A percentile compares a stretch with the other conserved stretches of the same genome.
phyloP scores from a whole-genome alignment of 2,888 invertebrate genomes.

The Elegia similella region DNA sequence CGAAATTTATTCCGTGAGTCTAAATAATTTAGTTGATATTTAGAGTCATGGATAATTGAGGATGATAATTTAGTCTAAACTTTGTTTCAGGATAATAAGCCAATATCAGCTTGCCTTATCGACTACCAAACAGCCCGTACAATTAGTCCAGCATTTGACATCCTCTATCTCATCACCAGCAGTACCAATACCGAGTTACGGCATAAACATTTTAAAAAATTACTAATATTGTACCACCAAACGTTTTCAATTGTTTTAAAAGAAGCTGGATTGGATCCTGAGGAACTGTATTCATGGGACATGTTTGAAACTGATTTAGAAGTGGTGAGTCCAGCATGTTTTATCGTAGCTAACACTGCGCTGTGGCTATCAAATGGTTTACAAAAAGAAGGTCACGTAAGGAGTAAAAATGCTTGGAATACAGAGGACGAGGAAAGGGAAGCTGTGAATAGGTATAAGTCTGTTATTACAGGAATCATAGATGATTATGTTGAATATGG shows the following conservation, averaged over 20 bases:
- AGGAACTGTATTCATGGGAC: conserved; percentile 44
- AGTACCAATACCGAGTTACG: conserved; percentile 53
- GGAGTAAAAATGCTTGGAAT: conserved; percentile 50
- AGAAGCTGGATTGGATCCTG: conserved; percentile 35
- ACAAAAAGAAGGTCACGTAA: conserved; percentile 68
- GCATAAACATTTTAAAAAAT: conserved; percentile 36
- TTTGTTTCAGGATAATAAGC: conserved; percentile 49
- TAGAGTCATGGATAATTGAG: too few species aligned
- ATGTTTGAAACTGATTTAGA: conserved; percentile 56
- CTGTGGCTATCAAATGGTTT: conserved; percentile 64
- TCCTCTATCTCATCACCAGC: conserved; percentile 58
- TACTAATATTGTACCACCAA: conserved; percentile 55
- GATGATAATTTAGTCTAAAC: conserved; percentile 1
- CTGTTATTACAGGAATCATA: conserved; percentile 50
- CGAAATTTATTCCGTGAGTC: too few species aligned
- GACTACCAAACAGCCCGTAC: conserved; percentile 66
- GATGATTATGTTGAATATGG: conserved; percentile 57
- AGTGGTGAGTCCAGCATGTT: conserved; percentile 56
- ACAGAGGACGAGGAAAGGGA: conserved; percentile 45
- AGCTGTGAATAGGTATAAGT: conserved; percentile 50
- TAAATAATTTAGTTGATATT: too few species aligned
- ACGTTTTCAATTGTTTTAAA: conserved; percentile 43
- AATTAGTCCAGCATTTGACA: conserved; percentile 62
- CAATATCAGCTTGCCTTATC: conserved; percentile 59
- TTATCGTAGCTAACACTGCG: conserved; percentile 67